These are phyloP conservation scores for Acromyrmex charruanus DNA, from an alignment of 1,140 invertebrate species.

Conservation along the genomic window DNA sequence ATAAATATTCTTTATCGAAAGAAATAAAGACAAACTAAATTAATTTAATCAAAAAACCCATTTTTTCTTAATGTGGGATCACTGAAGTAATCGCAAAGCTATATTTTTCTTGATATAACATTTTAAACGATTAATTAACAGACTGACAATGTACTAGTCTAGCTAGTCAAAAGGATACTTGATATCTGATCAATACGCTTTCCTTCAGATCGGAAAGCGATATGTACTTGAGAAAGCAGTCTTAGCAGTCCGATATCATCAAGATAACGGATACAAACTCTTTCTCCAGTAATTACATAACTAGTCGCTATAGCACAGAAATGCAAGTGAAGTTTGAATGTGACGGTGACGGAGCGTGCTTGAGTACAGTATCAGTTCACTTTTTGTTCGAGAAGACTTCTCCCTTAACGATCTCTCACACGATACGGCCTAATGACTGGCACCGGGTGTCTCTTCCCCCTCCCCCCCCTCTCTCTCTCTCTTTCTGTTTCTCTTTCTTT, in stretches of 20 bases:
- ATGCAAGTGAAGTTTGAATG: slow-evolving; percentile 50
- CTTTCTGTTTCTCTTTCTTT: neutral
- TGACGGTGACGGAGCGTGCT: slow-evolving; percentile 38
- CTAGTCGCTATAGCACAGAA: slow-evolving; percentile 62
- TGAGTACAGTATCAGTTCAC: slow-evolving; percentile 45
- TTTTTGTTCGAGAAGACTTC: slow-evolving; percentile 68
- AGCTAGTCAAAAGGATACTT: neutral
- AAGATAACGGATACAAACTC: slow-evolving; percentile 8
- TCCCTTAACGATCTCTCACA: slow-evolving; percentile 73
- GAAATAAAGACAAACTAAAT: too few species aligned
- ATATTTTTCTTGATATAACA: neutral
- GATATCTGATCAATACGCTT: neutral
- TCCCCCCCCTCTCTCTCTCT: neutral
- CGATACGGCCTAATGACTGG: slow-evolving; percentile 77
- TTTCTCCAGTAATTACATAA: slow-evolving; percentile 70
- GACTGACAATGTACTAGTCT: neutral
- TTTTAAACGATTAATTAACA: neutral
- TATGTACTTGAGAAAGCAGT: neutral
- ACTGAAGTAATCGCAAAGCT: neutral
- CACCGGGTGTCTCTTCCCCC: slow-evolving; percentile 50
- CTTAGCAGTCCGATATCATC: neutral
- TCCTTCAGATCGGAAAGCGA: slow-evolving; percentile 34
- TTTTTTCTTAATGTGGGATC: neutral
- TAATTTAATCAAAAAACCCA: too few species aligned
- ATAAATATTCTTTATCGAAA: too few species aligned